Conservation (phyloP, 2,888 invertebrate species). For the Prosapia bicincta region DNA sequence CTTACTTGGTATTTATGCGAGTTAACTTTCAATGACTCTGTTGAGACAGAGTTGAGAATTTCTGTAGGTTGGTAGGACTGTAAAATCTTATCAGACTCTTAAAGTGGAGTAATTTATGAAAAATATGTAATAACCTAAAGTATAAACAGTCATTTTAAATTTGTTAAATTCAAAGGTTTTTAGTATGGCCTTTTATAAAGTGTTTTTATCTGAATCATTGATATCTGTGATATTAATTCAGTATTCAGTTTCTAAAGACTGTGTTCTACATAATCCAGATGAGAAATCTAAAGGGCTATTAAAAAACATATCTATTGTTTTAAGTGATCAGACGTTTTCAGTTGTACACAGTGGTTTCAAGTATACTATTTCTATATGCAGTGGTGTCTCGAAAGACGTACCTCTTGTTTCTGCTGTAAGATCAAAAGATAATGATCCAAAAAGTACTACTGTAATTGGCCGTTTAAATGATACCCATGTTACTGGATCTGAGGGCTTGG, state of each 20-base stretch:
- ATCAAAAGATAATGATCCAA: conserved; percentile 12
- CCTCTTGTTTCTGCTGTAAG: conserved; percentile 29
- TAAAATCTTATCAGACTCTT: no score
- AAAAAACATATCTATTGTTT: conserved; percentile 23
- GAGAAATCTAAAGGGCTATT: conserved; percentile 2
- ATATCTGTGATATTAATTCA: neutral
- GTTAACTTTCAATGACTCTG: no score
- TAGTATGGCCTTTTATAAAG: no score
- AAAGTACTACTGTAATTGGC: conserved; percentile 30
- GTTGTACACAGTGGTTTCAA: conserved; percentile 11
- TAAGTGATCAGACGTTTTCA: conserved; percentile 20
- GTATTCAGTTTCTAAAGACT: neutral
- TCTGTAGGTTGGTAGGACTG: no score
- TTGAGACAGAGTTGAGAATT: no score
- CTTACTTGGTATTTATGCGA: no score
- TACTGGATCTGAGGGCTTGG: conserved; percentile 16
- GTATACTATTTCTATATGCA: conserved; percentile 29
- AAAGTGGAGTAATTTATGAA: no score
- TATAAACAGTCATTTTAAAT: no score
- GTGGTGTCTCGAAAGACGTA: conserved; percentile 28
- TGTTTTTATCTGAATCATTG: neutral
- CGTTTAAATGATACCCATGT: conserved; percentile 33
- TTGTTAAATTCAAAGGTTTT: no score
- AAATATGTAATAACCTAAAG: no score
- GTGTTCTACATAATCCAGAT: neutral